A percentile compares a stretch with the other conserved stretches of the same genome.
Evolutionary conservation across 1,140 invertebrate species (phyloP).

Genomic region (Drosophila micromelanica): DNA sequence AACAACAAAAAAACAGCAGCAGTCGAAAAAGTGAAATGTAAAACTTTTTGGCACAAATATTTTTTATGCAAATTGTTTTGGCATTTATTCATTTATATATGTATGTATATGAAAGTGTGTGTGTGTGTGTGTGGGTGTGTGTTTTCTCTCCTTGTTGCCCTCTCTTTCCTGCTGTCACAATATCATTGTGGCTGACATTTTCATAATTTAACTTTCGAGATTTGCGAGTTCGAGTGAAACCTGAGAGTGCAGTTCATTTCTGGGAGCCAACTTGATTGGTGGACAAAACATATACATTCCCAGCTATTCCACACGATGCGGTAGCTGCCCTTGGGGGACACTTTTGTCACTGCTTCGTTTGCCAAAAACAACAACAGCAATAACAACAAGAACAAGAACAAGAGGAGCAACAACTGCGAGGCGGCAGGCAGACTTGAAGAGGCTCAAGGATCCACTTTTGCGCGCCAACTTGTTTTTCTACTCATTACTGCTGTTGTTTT

Average conservation of each 20-base stretch:
- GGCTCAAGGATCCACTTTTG: slow-evolving; percentile 53
- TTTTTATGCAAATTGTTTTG: slow-evolving; percentile 80
- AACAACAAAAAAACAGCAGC: slow-evolving; percentile 9
- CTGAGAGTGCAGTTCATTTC: slow-evolving; percentile 31
- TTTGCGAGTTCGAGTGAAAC: slow-evolving; percentile 13
- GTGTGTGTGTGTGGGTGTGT: slow-evolving; percentile 1
- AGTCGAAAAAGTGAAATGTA: slow-evolving; percentile 40
- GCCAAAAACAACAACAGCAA: not conserved
- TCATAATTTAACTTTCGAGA: slow-evolving; percentile 76
- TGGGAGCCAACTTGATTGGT: slow-evolving; percentile 30
- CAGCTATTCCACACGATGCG: not conserved
- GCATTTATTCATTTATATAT: slow-evolving; percentile 75
- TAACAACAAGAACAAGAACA: slow-evolving; percentile 5
- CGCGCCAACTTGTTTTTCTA: slow-evolving; percentile 31
- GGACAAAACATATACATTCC: slow-evolving; percentile 1
- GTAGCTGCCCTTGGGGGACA: slow-evolving; percentile 7
- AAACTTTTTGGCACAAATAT: slow-evolving; percentile 79
- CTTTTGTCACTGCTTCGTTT: slow-evolving; percentile 40
- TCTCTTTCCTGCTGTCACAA: slow-evolving; percentile 21
- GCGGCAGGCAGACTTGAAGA: slow-evolving; percentile 30
- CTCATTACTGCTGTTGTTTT: slow-evolving; percentile 27
- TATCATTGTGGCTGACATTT: slow-evolving; percentile 61
- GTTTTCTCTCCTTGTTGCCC: not conserved
- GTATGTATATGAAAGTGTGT: slow-evolving; percentile 14
- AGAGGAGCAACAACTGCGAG: slow-evolving; percentile 1